Evolutionary conservation across 2,888 invertebrate genomes (phyloP).

Genomic region (Silvanus unidentatus): DNA sequence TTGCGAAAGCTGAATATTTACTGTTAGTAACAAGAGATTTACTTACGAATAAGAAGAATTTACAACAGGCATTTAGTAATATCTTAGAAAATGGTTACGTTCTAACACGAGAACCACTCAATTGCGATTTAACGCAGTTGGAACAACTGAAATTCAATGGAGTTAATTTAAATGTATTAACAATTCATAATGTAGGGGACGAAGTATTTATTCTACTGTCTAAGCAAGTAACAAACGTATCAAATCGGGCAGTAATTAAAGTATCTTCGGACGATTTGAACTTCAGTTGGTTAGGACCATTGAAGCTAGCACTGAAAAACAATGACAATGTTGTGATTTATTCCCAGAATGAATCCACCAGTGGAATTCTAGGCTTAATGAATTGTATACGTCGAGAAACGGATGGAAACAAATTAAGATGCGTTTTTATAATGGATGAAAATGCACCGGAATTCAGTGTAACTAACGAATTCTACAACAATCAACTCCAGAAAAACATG

Average conservation of each 20-base stretch:
- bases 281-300: conserved; percentile 52
- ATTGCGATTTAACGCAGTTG: conserved; percentile 37
- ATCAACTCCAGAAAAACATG: conserved; percentile 66
- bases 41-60: conserved; percentile 42
- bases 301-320: conserved; percentile 36
- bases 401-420: conserved; percentile 42
- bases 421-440: conserved; percentile 55
- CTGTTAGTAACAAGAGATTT: conserved; percentile 41
- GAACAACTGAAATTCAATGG: too few species aligned
- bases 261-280: conserved; percentile 43
- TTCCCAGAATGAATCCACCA: conserved; percentile 60
- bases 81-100: conserved; percentile 55
- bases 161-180: conserved; percentile 43
- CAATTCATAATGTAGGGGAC: conserved; percentile 47
- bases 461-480: conserved; percentile 50
- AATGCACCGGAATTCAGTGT: conserved; percentile 61
- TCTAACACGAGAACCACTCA: conserved; percentile 53
- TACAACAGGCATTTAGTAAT: conserved; percentile 15
- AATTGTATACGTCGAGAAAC: conserved; percentile 63
- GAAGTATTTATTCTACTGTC: conserved; percentile 54
- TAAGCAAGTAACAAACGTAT: conserved; percentile 33
- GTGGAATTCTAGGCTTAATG: conserved; percentile 74
- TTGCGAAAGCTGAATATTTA: conserved; percentile 30
- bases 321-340: conserved; percentile 57
- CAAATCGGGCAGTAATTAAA: conserved; percentile 49